Conservation (phyloP, 2,888 invertebrate genomes). For the Clitarchus hookeri region DNA sequence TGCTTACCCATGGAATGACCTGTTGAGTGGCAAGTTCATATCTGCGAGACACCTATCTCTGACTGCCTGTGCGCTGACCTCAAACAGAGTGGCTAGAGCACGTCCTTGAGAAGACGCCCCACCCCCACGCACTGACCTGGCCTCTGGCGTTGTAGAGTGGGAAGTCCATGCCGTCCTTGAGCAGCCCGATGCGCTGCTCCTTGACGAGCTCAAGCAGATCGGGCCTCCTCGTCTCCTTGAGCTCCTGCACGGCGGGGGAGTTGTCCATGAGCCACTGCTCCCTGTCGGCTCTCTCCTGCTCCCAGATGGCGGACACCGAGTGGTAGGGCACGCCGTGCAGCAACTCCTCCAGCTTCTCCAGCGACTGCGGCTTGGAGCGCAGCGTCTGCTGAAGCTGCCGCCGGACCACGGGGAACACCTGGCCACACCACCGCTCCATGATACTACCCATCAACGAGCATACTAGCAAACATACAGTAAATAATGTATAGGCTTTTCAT, state of each 20-base stretch:
- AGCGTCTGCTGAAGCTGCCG: conserved; percentile 37
- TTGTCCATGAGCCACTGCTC: conserved; percentile 31
- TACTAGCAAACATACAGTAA: no score
- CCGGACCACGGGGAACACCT: conserved; percentile 36
- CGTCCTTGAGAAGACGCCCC: background rate
- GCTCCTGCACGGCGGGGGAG: conserved; percentile 32
- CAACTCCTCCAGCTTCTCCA: conserved; percentile 29
- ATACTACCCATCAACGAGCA: background rate
- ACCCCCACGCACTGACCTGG: conserved; percentile 27
- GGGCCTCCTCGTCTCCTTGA: conserved; percentile 22
- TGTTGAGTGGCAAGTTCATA: no score
- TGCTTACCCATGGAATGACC: no score
- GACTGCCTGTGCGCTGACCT: no score
- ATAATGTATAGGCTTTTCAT: no score
- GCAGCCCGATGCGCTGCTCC: conserved; percentile 33
- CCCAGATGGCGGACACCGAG: conserved; percentile 33
- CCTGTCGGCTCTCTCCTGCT: conserved; percentile 32
- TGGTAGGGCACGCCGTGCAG: conserved; percentile 33
- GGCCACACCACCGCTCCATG: background rate
- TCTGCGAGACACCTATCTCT: no score
- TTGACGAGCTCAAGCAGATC: conserved; percentile 29
- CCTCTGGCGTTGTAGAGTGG: conserved; percentile 32
- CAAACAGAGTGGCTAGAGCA: no score
- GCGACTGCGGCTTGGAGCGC: conserved; percentile 22
- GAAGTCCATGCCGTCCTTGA: conserved; percentile 33